Evolutionary conservation across 2,888 invertebrate species (phyloP).

Genomic region (Clanis bilineata): DNA sequence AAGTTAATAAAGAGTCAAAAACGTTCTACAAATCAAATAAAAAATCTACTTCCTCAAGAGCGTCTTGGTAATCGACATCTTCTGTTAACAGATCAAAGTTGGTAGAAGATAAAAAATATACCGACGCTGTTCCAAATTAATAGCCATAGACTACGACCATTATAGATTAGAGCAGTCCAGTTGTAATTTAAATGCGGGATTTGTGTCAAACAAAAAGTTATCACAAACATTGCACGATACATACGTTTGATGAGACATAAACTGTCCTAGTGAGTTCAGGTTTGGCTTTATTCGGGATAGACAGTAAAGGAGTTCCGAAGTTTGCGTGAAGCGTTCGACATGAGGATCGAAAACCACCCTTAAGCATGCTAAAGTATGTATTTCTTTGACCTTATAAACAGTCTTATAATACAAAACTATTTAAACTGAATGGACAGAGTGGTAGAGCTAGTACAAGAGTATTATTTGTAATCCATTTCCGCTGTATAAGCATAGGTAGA

Average conservation of each 20-base stretch:
- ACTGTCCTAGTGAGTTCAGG: neutral
- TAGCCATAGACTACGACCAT: constrained; percentile 1
- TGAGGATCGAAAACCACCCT: too few species aligned
- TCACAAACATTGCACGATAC: neutral
- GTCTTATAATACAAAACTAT: too few species aligned
- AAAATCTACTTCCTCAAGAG: neutral
- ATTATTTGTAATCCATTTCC: too few species aligned
- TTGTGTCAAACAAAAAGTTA: neutral
- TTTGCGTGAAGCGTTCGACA: too few species aligned
- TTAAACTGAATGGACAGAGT: too few species aligned
- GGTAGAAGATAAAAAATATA: constrained; percentile 2
- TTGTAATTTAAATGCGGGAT: neutral
- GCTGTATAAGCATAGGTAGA: too few species aligned
- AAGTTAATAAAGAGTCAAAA: neutral
- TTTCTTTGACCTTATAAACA: too few species aligned
- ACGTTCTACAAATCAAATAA: neutral
- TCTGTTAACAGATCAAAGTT: constrained; percentile 6
- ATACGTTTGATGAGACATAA: neutral
- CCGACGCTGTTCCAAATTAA: neutral
- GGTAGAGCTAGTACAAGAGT: too few species aligned
- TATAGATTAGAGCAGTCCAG: constrained; percentile 2
- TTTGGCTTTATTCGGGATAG: neutral
- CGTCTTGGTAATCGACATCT: constrained; percentile 10
- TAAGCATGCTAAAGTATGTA: too few species aligned
- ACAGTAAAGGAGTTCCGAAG: neutral